Percentiles rank a stretch among this genome's conserved stretches.
These are phyloP conservation scores for Nansenia antarctica DNA, from an alignment of 2,113 vertebrate species.

Conservation along the genomic window DNA sequence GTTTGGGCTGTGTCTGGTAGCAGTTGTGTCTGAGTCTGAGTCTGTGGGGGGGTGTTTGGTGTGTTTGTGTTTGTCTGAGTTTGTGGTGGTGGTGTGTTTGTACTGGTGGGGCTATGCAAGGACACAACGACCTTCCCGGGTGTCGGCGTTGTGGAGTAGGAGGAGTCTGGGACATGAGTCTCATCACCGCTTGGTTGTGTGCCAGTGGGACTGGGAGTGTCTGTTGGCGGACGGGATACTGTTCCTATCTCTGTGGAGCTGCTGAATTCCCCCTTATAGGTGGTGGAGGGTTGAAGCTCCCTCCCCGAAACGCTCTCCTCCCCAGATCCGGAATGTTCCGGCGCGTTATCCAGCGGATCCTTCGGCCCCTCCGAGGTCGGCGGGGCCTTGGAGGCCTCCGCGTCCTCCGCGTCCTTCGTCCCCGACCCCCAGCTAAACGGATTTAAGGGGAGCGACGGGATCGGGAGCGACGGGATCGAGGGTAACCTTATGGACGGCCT, in stretches of 20 bases:
- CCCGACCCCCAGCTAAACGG: background rate
- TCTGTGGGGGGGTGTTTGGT: conserved; percentile 34
- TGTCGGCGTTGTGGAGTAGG: conserved; percentile 41
- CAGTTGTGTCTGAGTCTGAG: conserved; percentile 39
- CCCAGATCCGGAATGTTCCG: conserved; percentile 49
- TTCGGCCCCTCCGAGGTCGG: conserved; percentile 27
- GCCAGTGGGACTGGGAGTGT: conserved; percentile 11
- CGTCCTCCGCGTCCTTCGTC: background rate
- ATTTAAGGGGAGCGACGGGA: background rate
- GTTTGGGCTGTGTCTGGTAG: conserved; percentile 16
- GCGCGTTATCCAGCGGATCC: conserved; percentile 4
- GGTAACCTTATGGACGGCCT: background rate
- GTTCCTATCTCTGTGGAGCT: conserved; percentile 46
- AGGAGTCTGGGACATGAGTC: conserved; percentile 45
- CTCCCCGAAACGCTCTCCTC: conserved; percentile 38
- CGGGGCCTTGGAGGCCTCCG: background rate
- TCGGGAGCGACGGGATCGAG: background rate
- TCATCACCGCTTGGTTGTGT: conserved; percentile 33
- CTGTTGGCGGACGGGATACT: conserved; percentile 39
- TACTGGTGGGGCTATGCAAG: conserved; percentile 44
- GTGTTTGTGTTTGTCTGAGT: too few species aligned
- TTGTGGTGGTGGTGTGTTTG: conserved; percentile 27
- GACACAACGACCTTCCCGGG: conserved; percentile 37
- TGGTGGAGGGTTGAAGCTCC: conserved; percentile 40
- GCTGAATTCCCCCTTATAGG: conserved; percentile 23